Evolutionary conservation across 2,888 invertebrate genomes (phyloP), one percentile per base, ranked within the genome.

Genomic region (Diplazon laetatorius): DNA sequence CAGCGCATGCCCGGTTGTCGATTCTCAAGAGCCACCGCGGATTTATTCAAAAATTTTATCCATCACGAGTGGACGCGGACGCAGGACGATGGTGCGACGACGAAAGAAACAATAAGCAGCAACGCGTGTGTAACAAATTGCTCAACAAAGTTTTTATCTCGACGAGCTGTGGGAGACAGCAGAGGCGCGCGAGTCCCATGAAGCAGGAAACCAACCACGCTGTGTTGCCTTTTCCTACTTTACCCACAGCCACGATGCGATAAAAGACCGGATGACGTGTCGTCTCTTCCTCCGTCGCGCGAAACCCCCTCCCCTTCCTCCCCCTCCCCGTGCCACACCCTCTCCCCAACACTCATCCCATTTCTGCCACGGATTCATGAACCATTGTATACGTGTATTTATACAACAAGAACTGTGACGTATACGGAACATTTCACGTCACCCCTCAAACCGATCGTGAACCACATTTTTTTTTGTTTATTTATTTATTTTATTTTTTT

Each of bases 61-160:
- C n/a, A n/a, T n/a, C n/a, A n/a, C n/a, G n/a, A n/a, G n/a, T n/a
- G n/a, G n/a, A n/a, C n/a, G 50, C 18, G 39, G 39, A 59, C 74
- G 50, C 30, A 20, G 59, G 25, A n/a, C n/a, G n/a, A n/a, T n/a
- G n/a, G n/a, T n/a, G 66, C 39, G 66, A 68, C 48, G 52, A 74
- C 66, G 66, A 66, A 60, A 66, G 66, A 10, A 74, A 66, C 66
- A 65, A 74, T 68, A 68, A 74, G 74, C 60, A 68, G 25, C 50
- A n/a, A n/a, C n/a, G n/a, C n/a, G n/a, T n/a, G 52, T 59, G 60
- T 66, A 60, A 68, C 66, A 74, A 66, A 74, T 74, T 74, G 60
- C 74, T 68, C 44, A 14, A 52, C 39, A 57, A 68, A 59, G 74
- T n/a, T 59, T 66, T 74, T 66, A 74, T 66, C 74, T 59, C 42